Evolutionary conservation across 92 coral and sea anemone species (phyloP).

Genomic region (Bergia sp.): DNA sequence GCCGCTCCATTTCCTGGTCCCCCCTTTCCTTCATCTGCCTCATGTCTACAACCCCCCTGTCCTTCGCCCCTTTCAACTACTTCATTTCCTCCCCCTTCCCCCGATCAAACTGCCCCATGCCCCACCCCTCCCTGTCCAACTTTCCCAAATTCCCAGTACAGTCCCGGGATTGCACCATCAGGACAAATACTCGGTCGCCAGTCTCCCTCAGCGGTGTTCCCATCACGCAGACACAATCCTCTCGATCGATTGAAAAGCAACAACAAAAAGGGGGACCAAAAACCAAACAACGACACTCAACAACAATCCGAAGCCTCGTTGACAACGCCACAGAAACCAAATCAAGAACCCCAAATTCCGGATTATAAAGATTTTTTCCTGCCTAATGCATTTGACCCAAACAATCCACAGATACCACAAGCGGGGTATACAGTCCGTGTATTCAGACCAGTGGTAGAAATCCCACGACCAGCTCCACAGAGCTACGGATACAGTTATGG

Average conservation of each 20-base stretch:
- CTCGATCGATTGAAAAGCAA: conserved; percentile 20
- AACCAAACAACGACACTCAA: not conserved
- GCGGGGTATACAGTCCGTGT: conserved; percentile 39
- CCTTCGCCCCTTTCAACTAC: conserved; percentile 16
- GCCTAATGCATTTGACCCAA: not conserved
- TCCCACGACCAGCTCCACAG: conserved; percentile 36
- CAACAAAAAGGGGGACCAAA: not conserved
- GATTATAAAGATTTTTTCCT: conserved; percentile 30
- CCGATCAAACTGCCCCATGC: conserved; percentile 4
- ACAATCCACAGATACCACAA: conserved; percentile 40
- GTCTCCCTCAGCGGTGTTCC: not conserved
- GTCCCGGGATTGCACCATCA: not conserved
- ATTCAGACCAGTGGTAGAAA: conserved; percentile 54
- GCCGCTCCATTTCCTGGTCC: not conserved
- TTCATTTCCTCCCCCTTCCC: not conserved
- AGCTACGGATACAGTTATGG: not conserved
- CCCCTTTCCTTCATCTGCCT: not conserved
- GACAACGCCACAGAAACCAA: not conserved
- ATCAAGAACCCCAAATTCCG: conserved; percentile 4
- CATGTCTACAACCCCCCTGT: conserved; percentile 35
- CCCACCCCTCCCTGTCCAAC: conserved; percentile 16
- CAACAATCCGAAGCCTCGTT: not conserved
- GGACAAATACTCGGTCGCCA: conserved; percentile 14
- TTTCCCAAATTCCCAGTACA: not conserved
- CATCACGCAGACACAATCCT: conserved; percentile 39